Evolutionary conservation across 2,888 invertebrate species (phyloP), one percentile per base, ranked within the genome.

Genomic region (Cosmopolites sordidus): DNA sequence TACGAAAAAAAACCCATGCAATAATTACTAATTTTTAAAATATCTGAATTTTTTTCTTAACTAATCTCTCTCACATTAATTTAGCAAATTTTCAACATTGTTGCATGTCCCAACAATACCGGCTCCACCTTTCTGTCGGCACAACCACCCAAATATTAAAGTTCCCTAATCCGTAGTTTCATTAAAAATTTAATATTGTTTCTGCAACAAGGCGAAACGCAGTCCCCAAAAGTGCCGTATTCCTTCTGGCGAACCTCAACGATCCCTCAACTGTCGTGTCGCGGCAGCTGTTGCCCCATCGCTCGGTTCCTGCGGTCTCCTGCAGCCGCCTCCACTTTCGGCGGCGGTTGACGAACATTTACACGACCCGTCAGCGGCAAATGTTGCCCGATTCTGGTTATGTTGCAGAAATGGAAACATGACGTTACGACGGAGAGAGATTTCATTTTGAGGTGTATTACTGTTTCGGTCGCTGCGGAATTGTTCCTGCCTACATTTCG

Each of bases 211-310:
- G 51, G 43, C 37, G 33, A 42, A 22, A 41, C 37, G 40, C 40
- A 17, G 49, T 40, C 40, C 40, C 40, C 17, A 43, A 43, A 41
- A 48, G 43, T 47, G 22, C 30, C 48, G 33, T 39, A 48, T 56
- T 56, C 52, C 52, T 49, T 45, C 47, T 15, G 38, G 39, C 53
- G 58, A 59, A 62, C 62, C 62, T 60, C 62, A 56, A 62, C 61
- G 60, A 63, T 63, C 64, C 64, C 64, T 60, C 58, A 61, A 62
- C 60, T 59, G 62, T 58, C 63, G 60, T 66, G 66, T 66, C 58
- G 61, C 55, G 62, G 63, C 66, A 66, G 64, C 60, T 66, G 66
- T 65, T 64, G 60, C 64, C 54, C 41, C 30, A 33, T 48, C 48
- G 48, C 48, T 39, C 54, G 54, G 54, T 56, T 58, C 51, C 48